A percentile compares a stretch with the other conserved stretches of the same genome.
These are phyloP conservation scores for Anisognathus igniventris DNA, from an alignment of 2,797 vertebrate species.

Conservation along the genomic window DNA sequence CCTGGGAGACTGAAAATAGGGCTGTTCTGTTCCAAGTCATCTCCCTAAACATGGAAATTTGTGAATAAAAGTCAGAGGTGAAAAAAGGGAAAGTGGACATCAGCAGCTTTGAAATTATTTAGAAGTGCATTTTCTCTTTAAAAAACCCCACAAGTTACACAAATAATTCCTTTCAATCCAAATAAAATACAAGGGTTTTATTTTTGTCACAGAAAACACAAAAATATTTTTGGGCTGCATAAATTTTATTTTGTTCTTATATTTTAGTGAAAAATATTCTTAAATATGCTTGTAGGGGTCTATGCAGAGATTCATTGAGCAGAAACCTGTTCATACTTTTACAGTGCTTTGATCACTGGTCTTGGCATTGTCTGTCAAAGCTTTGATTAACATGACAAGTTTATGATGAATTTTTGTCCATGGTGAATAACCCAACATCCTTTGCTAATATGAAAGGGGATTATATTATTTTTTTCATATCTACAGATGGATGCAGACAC, in stretches of 20 bases:
- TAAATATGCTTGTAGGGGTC: not conserved
- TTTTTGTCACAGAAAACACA: not conserved
- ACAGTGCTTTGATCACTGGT: not conserved
- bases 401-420: not conserved
- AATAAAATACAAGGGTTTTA: not conserved
- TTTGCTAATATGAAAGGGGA: not conserved
- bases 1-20: not conserved
- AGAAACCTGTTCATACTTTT: not conserved
- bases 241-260: not conserved
- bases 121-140: not conserved
- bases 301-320: not conserved
- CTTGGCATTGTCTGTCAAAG: not conserved
- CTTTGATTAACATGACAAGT: not conserved
- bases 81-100: not conserved
- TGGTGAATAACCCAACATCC: not conserved
- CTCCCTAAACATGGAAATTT: not conserved
- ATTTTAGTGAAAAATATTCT: not conserved
- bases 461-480: not conserved
- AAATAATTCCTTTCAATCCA: not conserved
- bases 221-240: not conserved
- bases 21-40: not conserved
- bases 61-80: not conserved
- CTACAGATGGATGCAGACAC: not conserved
- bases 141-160: not conserved
- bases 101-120: not conserved